Evolutionary conservation across 2,113 vertebrate genomes (phyloP).

Genomic region (Xyrauchen texanus): DNA sequence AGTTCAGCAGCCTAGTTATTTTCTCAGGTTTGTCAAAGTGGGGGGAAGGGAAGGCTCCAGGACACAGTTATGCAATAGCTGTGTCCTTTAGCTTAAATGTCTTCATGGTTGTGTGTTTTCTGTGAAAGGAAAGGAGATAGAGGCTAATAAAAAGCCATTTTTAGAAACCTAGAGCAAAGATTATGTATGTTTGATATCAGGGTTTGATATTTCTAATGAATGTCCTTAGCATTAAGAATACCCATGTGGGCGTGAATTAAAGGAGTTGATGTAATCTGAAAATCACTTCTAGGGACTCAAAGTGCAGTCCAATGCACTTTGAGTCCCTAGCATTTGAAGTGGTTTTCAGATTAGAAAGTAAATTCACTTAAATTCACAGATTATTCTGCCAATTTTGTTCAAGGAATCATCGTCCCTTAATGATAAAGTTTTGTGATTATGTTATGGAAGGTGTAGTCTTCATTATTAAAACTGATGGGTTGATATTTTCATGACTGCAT

Average conservation of each 20-base stretch:
- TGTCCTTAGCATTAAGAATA: neutral
- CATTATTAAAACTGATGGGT: neutral
- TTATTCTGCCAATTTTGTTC: neutral
- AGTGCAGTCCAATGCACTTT: no score
- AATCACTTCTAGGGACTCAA: no score
- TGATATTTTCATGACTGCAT: neutral
- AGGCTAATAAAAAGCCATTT: constrained; percentile 8
- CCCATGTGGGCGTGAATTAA: neutral
- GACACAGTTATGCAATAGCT: constrained; percentile 34
- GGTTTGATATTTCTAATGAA: constrained; percentile 41
- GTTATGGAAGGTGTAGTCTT: neutral
- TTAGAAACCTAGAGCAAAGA: neutral
- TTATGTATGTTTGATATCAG: neutral
- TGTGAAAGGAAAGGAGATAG: neutral
- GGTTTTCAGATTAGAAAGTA: no score
- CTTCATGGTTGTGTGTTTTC: constrained; percentile 6
- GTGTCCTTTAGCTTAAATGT: constrained; percentile 16
- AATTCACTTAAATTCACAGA: neutral
- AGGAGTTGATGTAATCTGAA: neutral
- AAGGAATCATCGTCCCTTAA: neutral
- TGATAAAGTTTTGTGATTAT: neutral
- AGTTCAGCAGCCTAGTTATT: constrained; percentile 53
- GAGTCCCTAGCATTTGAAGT: no score
- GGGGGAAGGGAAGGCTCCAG: constrained; percentile 40
- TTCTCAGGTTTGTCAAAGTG: constrained; percentile 39